Evolutionary conservation across 2,797 vertebrate genomes (phyloP).

Genomic region (Peromyscus eremicus): DNA sequence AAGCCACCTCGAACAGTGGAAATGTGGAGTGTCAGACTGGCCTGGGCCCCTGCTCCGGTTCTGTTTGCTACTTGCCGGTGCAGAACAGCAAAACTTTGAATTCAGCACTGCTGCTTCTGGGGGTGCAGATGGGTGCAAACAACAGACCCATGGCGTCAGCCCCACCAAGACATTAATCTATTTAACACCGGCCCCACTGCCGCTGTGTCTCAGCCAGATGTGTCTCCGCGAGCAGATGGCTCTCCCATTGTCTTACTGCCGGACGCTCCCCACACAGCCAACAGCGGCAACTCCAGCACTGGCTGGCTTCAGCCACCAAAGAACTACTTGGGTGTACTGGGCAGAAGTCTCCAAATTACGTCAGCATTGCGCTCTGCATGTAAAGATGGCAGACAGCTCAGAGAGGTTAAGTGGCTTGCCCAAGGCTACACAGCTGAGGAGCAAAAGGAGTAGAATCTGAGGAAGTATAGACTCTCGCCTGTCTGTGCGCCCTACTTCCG

Average conservation of each 20-base stretch:
- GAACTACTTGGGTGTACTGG: not conserved
- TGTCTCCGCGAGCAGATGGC: not conserved
- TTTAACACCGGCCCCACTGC: not conserved
- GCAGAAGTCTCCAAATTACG: not conserved
- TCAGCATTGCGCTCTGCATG: not conserved
- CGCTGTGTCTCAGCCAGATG: not conserved
- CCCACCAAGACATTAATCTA: not conserved
- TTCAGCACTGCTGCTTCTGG: not conserved
- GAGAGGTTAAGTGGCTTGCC: not conserved
- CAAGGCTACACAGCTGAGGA: not conserved
- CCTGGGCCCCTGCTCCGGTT: not conserved
- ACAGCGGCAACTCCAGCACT: not conserved
- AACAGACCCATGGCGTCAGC: not conserved
- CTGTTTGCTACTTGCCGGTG: not conserved
- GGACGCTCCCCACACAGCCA: not conserved
- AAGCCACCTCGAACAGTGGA: not conserved
- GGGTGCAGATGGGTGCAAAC: not conserved
- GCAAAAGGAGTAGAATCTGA: not conserved
- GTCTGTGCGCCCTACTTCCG: not conserved
- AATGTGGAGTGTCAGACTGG: not conserved
- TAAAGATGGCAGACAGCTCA: constrained; percentile 3
- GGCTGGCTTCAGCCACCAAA: not conserved
- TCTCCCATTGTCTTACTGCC: not conserved
- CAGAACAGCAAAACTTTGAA: not conserved
- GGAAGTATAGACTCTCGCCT: not conserved